Evolutionary conservation across 2,888 invertebrate genomes (phyloP), one percentile per base, ranked within the genome.

Genomic region (Ophraella communa): DNA sequence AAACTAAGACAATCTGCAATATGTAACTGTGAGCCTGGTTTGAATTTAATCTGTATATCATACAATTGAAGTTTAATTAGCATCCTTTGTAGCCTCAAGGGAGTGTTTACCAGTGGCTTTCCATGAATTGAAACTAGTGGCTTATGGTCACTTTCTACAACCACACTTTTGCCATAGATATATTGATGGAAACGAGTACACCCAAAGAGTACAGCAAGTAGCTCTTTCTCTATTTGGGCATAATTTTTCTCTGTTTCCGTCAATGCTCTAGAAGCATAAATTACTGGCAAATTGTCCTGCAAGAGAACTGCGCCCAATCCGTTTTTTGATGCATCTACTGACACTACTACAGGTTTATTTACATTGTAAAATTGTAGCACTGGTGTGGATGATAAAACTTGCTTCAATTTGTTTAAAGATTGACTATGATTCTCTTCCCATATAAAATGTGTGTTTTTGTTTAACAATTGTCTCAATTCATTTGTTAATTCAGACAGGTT

Each of bases 1-100:
- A n/a, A 51, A 23, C 11, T 51, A 14, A 51, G 27, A 51, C 51
- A 51, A 51, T 51, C 27, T n/a, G 51, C 51, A 23, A 23, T 51
- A 52, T 30, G 18, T 53, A 53, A 53, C 35, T 53, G 20, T 53
- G 5, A 53, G 20, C 30, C 33, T 33, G 33, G 20, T 33, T 53
- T 53, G 21, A 20, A 53, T 11, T 1, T 33, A 20, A 33, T 33
- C 8, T 53, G n/a, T n/a, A n/a, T n/a, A n/a, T n/a, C n/a, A n/a
- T n/a, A n/a, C n/a, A n/a, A n/a, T n/a, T n/a, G n/a, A n/a, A n/a
- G n/a, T n/a, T n/a, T n/a, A n/a, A n/a, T n/a, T n/a, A n/a, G n/a
- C n/a, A n/a, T n/a, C n/a, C n/a, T n/a, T n/a, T n/a, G n/a, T n/a
- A n/a, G n/a, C n/a, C n/a, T n/a, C n/a, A n/a, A n/a, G n/a, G 42